Conservation (phyloP, 1,140 invertebrate genomes). For the Neodiprion fabricii region DNA sequence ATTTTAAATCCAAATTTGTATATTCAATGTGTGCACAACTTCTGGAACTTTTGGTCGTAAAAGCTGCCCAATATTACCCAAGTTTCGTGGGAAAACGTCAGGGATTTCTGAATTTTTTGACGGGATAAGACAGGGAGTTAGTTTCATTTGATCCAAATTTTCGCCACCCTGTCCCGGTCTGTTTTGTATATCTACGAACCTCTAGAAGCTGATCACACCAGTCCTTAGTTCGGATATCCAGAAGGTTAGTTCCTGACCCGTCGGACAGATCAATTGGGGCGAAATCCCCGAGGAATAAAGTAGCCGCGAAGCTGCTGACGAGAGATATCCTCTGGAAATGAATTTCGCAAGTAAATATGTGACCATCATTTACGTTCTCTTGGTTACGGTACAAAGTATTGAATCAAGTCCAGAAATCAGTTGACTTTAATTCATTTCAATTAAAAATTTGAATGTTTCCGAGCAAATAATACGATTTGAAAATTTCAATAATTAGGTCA, state of each 20-base stretch:
- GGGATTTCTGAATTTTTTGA: too few relatives aligned
- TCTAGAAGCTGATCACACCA: constrained; percentile 82
- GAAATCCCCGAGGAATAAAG: constrained; percentile 87
- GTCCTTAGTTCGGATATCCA: constrained; percentile 81
- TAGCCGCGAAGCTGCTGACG: constrained; percentile 91
- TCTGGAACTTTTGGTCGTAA: too few relatives aligned
- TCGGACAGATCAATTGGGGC: constrained; percentile 92
- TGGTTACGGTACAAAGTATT: constrained; percentile 10
- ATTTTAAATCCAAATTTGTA: too few relatives aligned
- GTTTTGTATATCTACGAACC: constrained; percentile 47
- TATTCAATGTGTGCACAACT: too few relatives aligned
- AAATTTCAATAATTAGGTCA: not conserved
- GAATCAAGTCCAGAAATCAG: not conserved
- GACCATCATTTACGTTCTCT: not conserved
- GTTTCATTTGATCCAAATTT: too few relatives aligned
- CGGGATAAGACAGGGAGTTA: too few relatives aligned
- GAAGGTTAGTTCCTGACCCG: constrained; percentile 95
- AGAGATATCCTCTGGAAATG: constrained; percentile 83
- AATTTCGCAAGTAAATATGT: constrained; percentile 18
- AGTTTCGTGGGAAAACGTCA: too few relatives aligned
- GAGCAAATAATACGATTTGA: too few relatives aligned
- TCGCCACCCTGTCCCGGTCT: too few relatives aligned
- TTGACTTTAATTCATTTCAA: not conserved
- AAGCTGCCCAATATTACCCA: too few relatives aligned
- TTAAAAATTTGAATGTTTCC: not conserved